Conservation (phyloP, 2,113 vertebrate species). For the Bathybates hornii region DNA sequence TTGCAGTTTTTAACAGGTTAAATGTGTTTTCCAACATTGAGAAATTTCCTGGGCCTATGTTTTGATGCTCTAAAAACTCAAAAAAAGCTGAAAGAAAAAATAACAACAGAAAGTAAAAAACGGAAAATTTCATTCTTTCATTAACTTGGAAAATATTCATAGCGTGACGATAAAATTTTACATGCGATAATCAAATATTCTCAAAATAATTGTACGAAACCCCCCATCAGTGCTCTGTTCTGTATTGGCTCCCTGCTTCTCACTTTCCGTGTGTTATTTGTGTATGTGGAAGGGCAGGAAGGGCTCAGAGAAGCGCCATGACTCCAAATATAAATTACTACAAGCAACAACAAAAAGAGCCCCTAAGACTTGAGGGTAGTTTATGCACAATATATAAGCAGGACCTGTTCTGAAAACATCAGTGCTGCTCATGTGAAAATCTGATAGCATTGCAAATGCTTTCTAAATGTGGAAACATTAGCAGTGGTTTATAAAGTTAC, state of each 20-base stretch:
- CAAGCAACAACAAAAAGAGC: neutral
- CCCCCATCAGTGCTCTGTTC: neutral
- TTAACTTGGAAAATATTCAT: neutral
- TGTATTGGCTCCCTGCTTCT: neutral
- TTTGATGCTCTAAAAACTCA: neutral
- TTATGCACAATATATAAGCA: neutral
- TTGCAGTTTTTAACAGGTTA: neutral
- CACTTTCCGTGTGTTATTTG: neutral
- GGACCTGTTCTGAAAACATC: neutral
- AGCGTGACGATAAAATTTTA: neutral
- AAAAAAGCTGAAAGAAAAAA: neutral
- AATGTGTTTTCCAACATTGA: neutral
- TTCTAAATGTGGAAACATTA: neutral
- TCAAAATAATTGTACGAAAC: neutral
- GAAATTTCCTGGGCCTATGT: neutral
- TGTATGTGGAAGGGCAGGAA: neutral
- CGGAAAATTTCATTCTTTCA: neutral
- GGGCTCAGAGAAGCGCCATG: neutral
- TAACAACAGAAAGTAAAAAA: neutral
- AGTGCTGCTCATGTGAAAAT: neutral
- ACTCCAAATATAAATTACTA: rapidly evolving
- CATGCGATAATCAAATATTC: neutral
- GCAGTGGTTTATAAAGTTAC: neutral
- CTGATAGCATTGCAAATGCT: neutral
- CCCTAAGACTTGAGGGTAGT: neutral